A percentile compares a stretch with the other conserved stretches of the same genome.
Evolutionary conservation across 2,797 vertebrate genomes (phyloP).

Genomic region (Enteromius unitaeniatus): DNA sequence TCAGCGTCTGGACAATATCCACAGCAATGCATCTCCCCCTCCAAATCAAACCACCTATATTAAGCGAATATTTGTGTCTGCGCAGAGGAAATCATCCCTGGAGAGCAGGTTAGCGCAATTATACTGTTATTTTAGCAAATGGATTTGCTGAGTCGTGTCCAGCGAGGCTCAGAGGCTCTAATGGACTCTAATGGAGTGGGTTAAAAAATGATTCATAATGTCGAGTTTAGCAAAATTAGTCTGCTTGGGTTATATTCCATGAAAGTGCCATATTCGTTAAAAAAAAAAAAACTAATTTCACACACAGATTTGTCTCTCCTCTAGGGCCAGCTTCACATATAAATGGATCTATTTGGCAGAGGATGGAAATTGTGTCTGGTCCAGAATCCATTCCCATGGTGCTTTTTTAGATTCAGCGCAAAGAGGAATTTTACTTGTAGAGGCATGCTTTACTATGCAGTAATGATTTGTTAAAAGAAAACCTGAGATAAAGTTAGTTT

Average conservation of each 20-base stretch:
- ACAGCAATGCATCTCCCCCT: slow-evolving; percentile 38
- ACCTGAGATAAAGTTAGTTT: not conserved
- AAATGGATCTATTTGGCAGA: slow-evolving; percentile 28
- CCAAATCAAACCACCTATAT: slow-evolving; percentile 61
- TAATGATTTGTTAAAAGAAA: not conserved
- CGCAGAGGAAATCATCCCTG: slow-evolving; percentile 62
- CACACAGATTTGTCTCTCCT: not conserved
- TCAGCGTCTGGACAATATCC: slow-evolving; percentile 59
- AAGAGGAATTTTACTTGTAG: not conserved
- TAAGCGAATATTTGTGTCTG: slow-evolving; percentile 65
- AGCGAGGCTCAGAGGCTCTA: slow-evolving; percentile 60
- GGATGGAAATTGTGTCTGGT: not conserved
- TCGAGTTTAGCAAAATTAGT: slow-evolving; percentile 55
- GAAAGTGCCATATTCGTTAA: slow-evolving; percentile 44
- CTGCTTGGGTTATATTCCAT: slow-evolving; percentile 49
- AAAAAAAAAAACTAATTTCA: slow-evolving; percentile 22
- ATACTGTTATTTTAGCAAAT: slow-evolving; percentile 71
- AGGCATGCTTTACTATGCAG: not conserved
- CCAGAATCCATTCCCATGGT: slow-evolving; percentile 23
- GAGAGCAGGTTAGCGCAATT: slow-evolving; percentile 61
- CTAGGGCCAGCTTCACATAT: not conserved
- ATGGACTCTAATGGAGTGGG: slow-evolving; percentile 56
- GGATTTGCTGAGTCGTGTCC: slow-evolving; percentile 68
- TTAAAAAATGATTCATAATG: slow-evolving; percentile 57
- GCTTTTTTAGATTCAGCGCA: not conserved